Percentiles rank a stretch among this genome's conserved stretches.
These are phyloP conservation scores for Lordiphosa clarofinis DNA, from an alignment of 1,140 invertebrate genomes.

Conservation along the genomic window DNA sequence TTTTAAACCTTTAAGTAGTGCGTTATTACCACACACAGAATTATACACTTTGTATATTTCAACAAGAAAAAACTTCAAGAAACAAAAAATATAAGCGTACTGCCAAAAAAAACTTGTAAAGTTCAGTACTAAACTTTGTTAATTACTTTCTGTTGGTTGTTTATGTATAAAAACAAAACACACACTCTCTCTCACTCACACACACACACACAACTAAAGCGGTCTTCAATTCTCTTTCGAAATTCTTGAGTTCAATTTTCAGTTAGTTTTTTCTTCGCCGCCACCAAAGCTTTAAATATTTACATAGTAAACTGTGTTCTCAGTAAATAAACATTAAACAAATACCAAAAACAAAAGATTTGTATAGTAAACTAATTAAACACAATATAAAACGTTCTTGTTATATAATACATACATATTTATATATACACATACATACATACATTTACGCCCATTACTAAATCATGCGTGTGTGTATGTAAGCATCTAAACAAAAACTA, in stretches of 20 bases:
- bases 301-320: slow-evolving; percentile 73
- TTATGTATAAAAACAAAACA: slow-evolving; percentile 55
- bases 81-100: slow-evolving; percentile 53
- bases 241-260: slow-evolving; percentile 10
- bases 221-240: slow-evolving; percentile 55
- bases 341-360: slow-evolving; percentile 32
- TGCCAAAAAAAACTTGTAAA: slow-evolving; percentile 79
- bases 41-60: slow-evolving; percentile 68
- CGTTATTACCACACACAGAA: slow-evolving; percentile 53
- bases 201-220: slow-evolving; percentile 40
- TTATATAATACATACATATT: slow-evolving; percentile 55
- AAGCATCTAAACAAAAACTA: slow-evolving; percentile 36
- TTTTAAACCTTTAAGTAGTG: slow-evolving; percentile 75
- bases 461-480: slow-evolving; percentile 67
- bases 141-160: slow-evolving; percentile 59
- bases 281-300: slow-evolving; percentile 76
- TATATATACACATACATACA: slow-evolving; percentile 23
- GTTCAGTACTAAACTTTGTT: slow-evolving; percentile 74
- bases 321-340: slow-evolving; percentile 39
- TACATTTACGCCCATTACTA: slow-evolving; percentile 6
- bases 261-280: slow-evolving; percentile 45
- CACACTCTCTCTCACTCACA: neutral
- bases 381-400: slow-evolving; percentile 49
- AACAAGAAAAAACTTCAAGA: slow-evolving; percentile 30
- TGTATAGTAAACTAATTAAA: slow-evolving; percentile 69